These are phyloP conservation scores for Tetragonula clypearis DNA, from an alignment of 1,140 invertebrate genomes.

Conservation along the genomic window DNA sequence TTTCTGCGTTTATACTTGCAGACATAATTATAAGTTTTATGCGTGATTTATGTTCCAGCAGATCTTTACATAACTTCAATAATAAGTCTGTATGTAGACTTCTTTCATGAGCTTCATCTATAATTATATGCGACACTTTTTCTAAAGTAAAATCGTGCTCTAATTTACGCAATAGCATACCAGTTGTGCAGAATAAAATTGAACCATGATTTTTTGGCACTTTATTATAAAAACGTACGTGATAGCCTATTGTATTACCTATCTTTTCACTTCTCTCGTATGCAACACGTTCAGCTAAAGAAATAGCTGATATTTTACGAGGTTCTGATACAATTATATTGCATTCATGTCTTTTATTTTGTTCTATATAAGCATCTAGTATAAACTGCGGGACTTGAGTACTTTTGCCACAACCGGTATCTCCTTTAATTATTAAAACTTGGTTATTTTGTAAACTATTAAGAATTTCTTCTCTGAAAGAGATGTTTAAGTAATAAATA, in stretches of 20 bases:
- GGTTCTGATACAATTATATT: slow-evolving; percentile 96
- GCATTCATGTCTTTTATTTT: slow-evolving; percentile 78
- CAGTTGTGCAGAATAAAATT: slow-evolving; percentile 89
- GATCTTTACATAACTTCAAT: slow-evolving; percentile 82
- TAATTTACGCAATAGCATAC: slow-evolving; percentile 88
- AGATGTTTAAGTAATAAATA: not conserved
- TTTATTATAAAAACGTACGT: slow-evolving; percentile 79
- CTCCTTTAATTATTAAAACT: slow-evolving; percentile 91
- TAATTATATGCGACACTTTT: slow-evolving; percentile 86
- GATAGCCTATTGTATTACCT: slow-evolving; percentile 93
- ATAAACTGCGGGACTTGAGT: slow-evolving; percentile 97
- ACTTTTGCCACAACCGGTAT: slow-evolving; percentile 95
- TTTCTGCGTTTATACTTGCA: slow-evolving; percentile 89
- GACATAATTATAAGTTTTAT: slow-evolving; percentile 91
- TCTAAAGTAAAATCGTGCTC: slow-evolving; percentile 80
- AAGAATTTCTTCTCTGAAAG: slow-evolving; percentile 68
- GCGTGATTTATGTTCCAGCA: slow-evolving; percentile 79
- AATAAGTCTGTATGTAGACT: slow-evolving; percentile 86
- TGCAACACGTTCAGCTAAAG: slow-evolving; percentile 92
- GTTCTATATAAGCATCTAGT: slow-evolving; percentile 86
- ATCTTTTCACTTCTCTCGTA: slow-evolving; percentile 90
- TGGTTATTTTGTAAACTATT: slow-evolving; percentile 74
- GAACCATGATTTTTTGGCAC: slow-evolving; percentile 77
- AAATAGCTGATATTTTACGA: slow-evolving; percentile 93
- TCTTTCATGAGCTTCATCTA: slow-evolving; percentile 91